Evolutionary conservation across 2,888 invertebrate genomes (phyloP).

Genomic region (Odontocolon sp.): DNA sequence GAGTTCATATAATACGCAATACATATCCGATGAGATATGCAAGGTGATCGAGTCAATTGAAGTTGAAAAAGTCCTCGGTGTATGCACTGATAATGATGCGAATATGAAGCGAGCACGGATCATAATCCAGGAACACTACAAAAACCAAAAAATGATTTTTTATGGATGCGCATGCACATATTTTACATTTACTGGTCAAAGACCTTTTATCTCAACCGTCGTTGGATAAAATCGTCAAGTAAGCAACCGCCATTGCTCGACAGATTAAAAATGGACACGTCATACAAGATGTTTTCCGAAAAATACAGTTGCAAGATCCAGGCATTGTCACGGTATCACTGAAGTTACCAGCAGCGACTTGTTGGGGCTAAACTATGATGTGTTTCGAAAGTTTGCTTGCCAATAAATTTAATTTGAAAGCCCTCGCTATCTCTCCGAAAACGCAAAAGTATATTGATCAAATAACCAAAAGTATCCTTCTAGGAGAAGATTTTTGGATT

Average conservation of each 20-base stretch:
- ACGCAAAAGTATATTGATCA: not conserved
- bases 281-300: conserved; percentile 34
- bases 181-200: conserved; percentile 42
- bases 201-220: conserved; percentile 33
- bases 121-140: conserved; percentile 36
- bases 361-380: conserved; percentile 45
- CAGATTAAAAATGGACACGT: conserved; percentile 47
- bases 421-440: conserved; percentile 36
- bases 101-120: conserved; percentile 44
- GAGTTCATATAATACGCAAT: conserved; percentile 1
- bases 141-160: conserved; percentile 24
- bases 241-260: conserved; percentile 38
- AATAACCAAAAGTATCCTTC: not conserved
- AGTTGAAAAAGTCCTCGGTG: conserved; percentile 43
- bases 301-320: conserved; percentile 49
- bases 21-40: not conserved
- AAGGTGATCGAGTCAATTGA: conserved; percentile 53
- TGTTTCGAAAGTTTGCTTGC: conserved; percentile 45
- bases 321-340: conserved; percentile 30
- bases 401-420: conserved; percentile 45
- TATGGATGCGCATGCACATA: conserved; percentile 54
- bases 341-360: conserved; percentile 54
- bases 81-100: conserved; percentile 56
- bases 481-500: conserved; percentile 27
- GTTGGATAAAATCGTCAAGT: conserved; percentile 19